Percentiles rank a stretch among this genome's conserved stretches.
These are phyloP conservation scores for Hipposideros larvatus DNA, from an alignment of 2,797 vertebrate species.

Conservation along the genomic window DNA sequence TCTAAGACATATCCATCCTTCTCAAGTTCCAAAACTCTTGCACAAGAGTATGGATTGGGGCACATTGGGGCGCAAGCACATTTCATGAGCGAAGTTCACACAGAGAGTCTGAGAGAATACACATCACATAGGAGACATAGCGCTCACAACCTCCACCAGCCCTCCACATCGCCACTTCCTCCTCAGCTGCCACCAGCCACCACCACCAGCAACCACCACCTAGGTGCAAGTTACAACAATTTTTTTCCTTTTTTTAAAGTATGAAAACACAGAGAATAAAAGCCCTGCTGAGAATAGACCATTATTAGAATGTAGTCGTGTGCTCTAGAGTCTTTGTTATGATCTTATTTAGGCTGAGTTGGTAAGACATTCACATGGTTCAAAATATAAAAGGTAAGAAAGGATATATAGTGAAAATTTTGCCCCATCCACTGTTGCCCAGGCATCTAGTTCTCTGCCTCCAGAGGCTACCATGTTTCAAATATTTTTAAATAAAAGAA, in stretches of 20 bases:
- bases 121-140: background rate
- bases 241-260: background rate
- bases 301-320: background rate
- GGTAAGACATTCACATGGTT: background rate
- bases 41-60: background rate
- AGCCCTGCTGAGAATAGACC: background rate
- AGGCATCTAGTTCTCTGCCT: background rate
- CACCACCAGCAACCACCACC: background rate
- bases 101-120: background rate
- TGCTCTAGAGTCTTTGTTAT: background rate
- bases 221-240: background rate
- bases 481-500: constrained; percentile 56
- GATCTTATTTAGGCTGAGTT: background rate
- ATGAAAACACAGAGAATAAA: background rate
- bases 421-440: background rate
- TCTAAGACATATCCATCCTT: background rate
- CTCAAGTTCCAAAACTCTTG: background rate
- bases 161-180: background rate
- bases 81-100: background rate
- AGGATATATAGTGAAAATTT: background rate
- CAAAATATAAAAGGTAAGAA: constrained; percentile 47
- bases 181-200: background rate
- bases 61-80: background rate
- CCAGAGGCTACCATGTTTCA: background rate
- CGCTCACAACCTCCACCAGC: background rate